Evolutionary conservation across 2,797 vertebrate species (phyloP), one percentile per base, ranked within the genome.

Genomic region (Pangasius djambal): DNA sequence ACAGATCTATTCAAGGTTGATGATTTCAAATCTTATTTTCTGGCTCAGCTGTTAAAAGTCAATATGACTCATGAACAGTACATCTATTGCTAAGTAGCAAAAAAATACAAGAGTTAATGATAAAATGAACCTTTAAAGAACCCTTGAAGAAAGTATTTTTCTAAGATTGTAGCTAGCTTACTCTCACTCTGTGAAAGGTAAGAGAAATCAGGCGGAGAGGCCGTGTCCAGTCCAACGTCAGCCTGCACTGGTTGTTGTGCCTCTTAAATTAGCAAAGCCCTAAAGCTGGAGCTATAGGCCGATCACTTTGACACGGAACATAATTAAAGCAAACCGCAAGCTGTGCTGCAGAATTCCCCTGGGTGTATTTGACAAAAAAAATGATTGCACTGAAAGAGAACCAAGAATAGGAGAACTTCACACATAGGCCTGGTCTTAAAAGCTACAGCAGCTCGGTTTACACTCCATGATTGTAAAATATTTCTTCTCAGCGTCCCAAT

Each of bases 321-420:
- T 90, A 85, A 91, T 92, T 91, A 90, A 90, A 87, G 82, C 44
- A 88, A 91, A 87, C 83, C 67, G 75, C 86, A 75, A 86, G 87
- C 88, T 25, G 81, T 1, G 83, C 72, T 72, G 67, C 55, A 50
- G 37, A 77, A 85, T 83, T 89, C 89, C 90, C 88, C 12, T 50
- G 59, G 87, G 91, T 40, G 83, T 85, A 40, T 86, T 91, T 89
- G 86, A 90, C 90, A 86, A 86, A 83, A 86, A 86, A 83, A 88
- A 89, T 91, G 89, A 91, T 86, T 85, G 87, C 84, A 85, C 55
- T 90, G 89, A 89, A 55, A 69, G 65, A 91, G 87, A 79, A 67
- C 87, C 79, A 83, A 88, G 85, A 89, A 89, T 69, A 61, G 87
- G 86, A 50, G 22, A 87, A 87, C 84, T 88, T 88, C 67, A 87